Conservation (phyloP, 53 echinoderm and acorn worm genomes). For the Henricia sp. region DNA sequence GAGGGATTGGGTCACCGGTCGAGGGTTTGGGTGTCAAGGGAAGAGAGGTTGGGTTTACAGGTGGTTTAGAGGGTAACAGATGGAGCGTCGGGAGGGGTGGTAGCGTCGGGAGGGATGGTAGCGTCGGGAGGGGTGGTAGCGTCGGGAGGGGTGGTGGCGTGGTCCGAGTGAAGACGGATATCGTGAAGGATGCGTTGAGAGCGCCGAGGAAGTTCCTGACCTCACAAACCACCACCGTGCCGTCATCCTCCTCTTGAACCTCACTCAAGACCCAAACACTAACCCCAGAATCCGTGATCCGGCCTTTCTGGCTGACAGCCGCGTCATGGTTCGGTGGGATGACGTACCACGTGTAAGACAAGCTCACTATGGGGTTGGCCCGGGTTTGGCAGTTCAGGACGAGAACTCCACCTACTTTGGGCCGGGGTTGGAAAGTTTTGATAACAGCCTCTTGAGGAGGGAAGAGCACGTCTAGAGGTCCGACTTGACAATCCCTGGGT, state of each 20-base stretch:
- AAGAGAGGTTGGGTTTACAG: too few relatives aligned
- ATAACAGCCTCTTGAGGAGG: constrained; percentile 48
- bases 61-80: background rate
- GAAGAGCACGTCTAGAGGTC: constrained; percentile 61
- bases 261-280: constrained; percentile 5
- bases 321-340: constrained; percentile 28
- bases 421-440: background rate
- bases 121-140: too few relatives aligned
- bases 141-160: constrained; percentile 21
- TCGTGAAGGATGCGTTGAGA: background rate
- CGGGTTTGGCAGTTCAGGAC: constrained; percentile 11
- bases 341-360: constrained; percentile 48
- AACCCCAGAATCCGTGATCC: background rate
- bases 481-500: constrained; percentile 52
- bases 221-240: constrained; percentile 23
- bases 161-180: background rate
- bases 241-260: constrained; percentile 9
- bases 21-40: background rate
- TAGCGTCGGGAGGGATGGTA: too few relatives aligned
- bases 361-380: constrained; percentile 46
- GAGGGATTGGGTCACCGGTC: background rate
- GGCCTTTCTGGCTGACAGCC: background rate
- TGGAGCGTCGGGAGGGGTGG: constrained; percentile 1
- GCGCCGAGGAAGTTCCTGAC: constrained; percentile 11
- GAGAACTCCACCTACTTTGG: constrained; percentile 6